Evolutionary conservation across 2,888 invertebrate genomes (phyloP), one percentile per base, ranked within the genome.

Genomic region (Dicyrtomina minuta): DNA sequence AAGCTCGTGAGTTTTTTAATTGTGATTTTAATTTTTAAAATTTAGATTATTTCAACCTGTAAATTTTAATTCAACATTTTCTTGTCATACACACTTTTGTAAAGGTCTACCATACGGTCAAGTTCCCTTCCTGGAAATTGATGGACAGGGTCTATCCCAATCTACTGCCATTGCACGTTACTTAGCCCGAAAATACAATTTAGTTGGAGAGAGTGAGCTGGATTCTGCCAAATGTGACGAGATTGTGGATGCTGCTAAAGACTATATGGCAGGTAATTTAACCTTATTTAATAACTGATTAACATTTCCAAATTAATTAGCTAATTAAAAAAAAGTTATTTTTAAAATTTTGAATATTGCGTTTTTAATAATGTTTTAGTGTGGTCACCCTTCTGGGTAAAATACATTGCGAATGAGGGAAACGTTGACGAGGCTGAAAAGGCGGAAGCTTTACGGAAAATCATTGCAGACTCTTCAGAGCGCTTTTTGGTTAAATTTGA

Each of bases 31-130:
- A n/a, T 6, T 46, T 46, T n/a, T 46, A 46, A n/a, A n/a, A n/a
- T n/a, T n/a, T n/a, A n/a, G n/a, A n/a, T n/a, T n/a, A n/a, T n/a
- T n/a, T n/a, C n/a, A n/a, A n/a, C n/a, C 46, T 46, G 4, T 12
- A 46, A 46, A 12, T 6, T 53, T 43, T 58, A 13, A 51, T 33
- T n/a, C 15, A 15, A 17, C 3, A 46, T 6, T 4, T 46, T 6
- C 12, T 15, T 46, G 3, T 46, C n/a, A 46, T 17, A n/a, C n/a
- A n/a, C 17, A 3, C n/a, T 17, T 17, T 43, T 43, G 43, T n/a
- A 27, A 59, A 79, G 79, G 68, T 6, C 71, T 72, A 15, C 46
- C 17, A 4, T 56, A 24, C 26, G 56, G 56, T 13, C 56, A 56
- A 17, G 13, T 56, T 1, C 56, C 56, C 6, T n/a, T 56, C 1